Percentiles rank a stretch among this genome's conserved stretches.
Conservation (phyloP, 2,888 invertebrate species). For the Hermaeophaga mercurialis region DNA sequence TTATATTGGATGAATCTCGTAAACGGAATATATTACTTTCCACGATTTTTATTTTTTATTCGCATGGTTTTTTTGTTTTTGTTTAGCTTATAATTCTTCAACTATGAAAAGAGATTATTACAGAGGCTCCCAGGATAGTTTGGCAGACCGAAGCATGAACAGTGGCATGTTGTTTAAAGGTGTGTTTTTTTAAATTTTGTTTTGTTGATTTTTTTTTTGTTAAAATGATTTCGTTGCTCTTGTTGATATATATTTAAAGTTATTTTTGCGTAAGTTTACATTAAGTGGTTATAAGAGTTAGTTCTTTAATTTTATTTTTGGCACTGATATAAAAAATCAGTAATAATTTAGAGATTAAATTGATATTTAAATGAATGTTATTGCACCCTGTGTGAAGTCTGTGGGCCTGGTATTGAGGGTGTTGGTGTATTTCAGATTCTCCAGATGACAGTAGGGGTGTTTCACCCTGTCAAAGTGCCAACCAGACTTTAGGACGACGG, state of each 20-base stretch:
- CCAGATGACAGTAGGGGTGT: slow-evolving; percentile 78
- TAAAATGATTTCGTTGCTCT: too few species aligned
- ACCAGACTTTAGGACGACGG: slow-evolving; percentile 74
- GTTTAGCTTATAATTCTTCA: slow-evolving; percentile 58
- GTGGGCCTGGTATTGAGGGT: not conserved
- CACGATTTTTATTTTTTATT: slow-evolving; percentile 37
- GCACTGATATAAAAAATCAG: too few species aligned
- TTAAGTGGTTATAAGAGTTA: too few species aligned
- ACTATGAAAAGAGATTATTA: slow-evolving; percentile 89
- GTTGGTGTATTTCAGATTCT: slow-evolving; percentile 62
- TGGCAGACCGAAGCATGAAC: slow-evolving; percentile 72
- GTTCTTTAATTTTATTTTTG: too few species aligned
- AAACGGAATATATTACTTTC: too few species aligned
- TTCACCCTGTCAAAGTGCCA: slow-evolving; percentile 70
- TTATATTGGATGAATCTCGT: too few species aligned
- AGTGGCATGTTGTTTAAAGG: slow-evolving; percentile 72
- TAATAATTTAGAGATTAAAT: too few species aligned
- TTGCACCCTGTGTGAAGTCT: not conserved
- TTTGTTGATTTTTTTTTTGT: slow-evolving; percentile 15
- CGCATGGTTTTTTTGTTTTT: slow-evolving; percentile 45
- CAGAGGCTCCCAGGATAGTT: slow-evolving; percentile 89
- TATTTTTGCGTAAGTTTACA: too few species aligned
- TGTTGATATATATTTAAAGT: too few species aligned
- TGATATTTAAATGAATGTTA: too few species aligned
- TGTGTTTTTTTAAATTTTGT: slow-evolving; percentile 58